Conservation (phyloP, 2,888 invertebrate genomes). For the Diadegma fenestrale region DNA sequence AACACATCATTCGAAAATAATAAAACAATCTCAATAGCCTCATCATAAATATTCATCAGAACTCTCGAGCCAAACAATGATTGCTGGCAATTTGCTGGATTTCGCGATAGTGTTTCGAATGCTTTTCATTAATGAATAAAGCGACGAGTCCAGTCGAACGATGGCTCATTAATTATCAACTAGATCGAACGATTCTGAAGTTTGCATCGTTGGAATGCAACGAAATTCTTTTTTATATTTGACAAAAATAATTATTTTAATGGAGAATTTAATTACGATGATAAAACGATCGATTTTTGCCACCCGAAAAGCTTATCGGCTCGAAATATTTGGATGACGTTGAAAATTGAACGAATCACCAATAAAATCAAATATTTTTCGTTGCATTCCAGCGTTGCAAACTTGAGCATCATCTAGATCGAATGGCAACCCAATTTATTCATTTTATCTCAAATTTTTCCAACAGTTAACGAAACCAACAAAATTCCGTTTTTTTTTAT, state of each 20-base stretch:
- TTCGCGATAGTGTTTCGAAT: not conserved
- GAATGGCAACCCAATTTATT: not conserved
- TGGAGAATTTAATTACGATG: no score
- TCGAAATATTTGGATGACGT: no score
- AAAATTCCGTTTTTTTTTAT: no score
- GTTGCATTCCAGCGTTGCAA: no score
- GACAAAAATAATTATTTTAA: no score
- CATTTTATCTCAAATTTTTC: not conserved
- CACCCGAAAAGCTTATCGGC: no score
- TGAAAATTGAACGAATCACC: no score
- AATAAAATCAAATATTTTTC: no score
- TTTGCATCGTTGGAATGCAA: no score
- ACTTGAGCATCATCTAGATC: not conserved
- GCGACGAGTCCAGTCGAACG: not conserved
- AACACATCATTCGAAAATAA: not conserved
- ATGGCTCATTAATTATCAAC: not conserved
- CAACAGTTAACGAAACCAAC: not conserved
- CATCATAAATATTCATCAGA: not conserved
- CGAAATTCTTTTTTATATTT: no score
- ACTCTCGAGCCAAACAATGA: not conserved
- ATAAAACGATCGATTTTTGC: no score
- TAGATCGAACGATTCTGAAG: not conserved
- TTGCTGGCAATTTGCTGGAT: not conserved
- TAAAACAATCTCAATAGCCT: not conserved
- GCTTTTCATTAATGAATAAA: not conserved